phyloP scores from a whole-genome alignment of 2,113 vertebrate species.

The Redunca redunca region DNA sequence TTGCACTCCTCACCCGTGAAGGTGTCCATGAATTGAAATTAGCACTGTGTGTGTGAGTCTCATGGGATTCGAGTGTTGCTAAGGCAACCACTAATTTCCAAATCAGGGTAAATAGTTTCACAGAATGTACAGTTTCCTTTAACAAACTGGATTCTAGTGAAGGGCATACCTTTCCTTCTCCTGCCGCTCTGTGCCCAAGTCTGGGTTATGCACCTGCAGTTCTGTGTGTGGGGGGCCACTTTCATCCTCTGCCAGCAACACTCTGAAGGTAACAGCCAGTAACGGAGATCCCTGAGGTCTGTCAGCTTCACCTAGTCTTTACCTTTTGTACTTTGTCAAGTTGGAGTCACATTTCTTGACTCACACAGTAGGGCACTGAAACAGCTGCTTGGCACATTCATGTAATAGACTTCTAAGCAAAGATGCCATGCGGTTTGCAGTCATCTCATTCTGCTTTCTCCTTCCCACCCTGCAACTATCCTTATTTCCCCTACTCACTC shows the following conservation, averaged over 20 bases:
- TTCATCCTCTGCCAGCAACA: conserved; percentile 65
- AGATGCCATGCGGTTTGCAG: conserved; percentile 37
- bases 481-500: conserved; percentile 45
- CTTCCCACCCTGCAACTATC: not conserved
- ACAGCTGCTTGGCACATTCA: conserved; percentile 41
- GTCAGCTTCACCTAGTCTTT: conserved; percentile 59
- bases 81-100: conserved; percentile 81
- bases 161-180: conserved; percentile 68
- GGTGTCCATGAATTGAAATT: conserved; percentile 74
- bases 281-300: conserved; percentile 70
- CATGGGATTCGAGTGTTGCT: conserved; percentile 72
- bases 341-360: conserved; percentile 75
- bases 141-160: conserved; percentile 70
- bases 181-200: conserved; percentile 64
- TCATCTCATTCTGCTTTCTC: conserved; percentile 5
- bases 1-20: conserved; percentile 37
- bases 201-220: conserved; percentile 24
- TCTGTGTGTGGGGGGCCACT: conserved; percentile 59
- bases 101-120: conserved; percentile 77
- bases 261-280: conserved; percentile 72
- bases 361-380: conserved; percentile 64
- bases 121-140: conserved; percentile 77
- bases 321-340: conserved; percentile 75
- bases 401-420: conserved; percentile 44
- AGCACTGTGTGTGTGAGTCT: conserved; percentile 41